Conservation (phyloP, 1,140 invertebrate species). For the Philotrypesis tridentata region DNA sequence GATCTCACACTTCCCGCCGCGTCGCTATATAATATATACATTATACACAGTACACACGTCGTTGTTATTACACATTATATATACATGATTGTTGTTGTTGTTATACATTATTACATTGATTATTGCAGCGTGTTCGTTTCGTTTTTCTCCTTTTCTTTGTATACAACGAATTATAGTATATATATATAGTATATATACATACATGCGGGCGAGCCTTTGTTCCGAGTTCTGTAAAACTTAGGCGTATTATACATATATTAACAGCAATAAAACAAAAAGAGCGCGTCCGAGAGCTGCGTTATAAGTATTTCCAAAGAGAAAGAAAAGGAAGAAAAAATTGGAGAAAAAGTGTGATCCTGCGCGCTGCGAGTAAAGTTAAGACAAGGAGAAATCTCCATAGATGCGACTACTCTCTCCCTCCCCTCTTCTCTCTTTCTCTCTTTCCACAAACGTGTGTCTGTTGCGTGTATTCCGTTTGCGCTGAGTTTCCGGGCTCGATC, state of each 20-base stretch:
- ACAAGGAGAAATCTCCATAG: neutral
- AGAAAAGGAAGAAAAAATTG: too few relatives aligned
- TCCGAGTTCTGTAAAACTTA: neutral
- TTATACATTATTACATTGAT: conserved; percentile 9
- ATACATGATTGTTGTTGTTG: conserved; percentile 30
- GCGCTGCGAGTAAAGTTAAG: neutral
- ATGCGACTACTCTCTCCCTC: neutral
- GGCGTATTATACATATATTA: conserved; percentile 24
- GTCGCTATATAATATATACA: too few relatives aligned
- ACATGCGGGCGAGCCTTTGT: conserved; percentile 10
- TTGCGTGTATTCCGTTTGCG: neutral
- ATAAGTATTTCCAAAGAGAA: neutral
- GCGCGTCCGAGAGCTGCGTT: neutral
- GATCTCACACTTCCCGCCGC: too few relatives aligned
- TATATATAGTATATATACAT: too few relatives aligned
- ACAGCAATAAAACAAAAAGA: conserved; percentile 41
- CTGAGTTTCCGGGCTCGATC: neutral
- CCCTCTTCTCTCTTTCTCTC: too few relatives aligned
- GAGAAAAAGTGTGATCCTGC: neutral
- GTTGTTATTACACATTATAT: conserved; percentile 27
- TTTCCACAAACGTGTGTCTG: too few relatives aligned
- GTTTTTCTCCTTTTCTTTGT: conserved; percentile 19
- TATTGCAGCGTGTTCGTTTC: conserved; percentile 21
- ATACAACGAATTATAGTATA: too few relatives aligned
- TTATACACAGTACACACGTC: too few relatives aligned